Conservation (phyloP, 2,888 invertebrate genomes). For the Rhamnusium bicolor region DNA sequence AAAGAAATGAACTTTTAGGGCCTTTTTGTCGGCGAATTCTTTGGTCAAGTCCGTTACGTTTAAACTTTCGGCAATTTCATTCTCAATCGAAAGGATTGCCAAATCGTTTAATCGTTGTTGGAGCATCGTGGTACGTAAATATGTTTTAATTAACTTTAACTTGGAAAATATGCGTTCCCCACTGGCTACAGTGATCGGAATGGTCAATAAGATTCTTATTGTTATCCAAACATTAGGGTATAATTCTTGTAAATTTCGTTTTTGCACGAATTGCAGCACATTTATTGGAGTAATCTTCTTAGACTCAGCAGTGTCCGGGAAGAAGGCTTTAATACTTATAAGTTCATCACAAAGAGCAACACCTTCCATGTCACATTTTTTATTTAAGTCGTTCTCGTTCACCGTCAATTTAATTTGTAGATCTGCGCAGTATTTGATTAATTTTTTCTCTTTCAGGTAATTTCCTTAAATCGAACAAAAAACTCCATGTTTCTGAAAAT, state of each 20-base stretch:
- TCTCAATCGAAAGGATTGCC: background rate
- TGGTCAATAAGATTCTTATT: background rate
- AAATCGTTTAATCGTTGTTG: too few relatives aligned
- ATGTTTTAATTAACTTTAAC: background rate
- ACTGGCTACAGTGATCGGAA: background rate
- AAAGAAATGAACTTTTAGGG: background rate
- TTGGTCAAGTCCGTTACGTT: constrained; percentile 1
- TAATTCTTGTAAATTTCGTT: constrained; percentile 7
- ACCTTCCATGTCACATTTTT: constrained; percentile 1
- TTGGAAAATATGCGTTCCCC: too few relatives aligned
- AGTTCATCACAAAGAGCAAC: constrained; percentile 13
- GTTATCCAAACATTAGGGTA: constrained; percentile 9
- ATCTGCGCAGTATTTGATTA: background rate
- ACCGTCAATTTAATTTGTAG: constrained; percentile 24
- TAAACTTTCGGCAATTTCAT: constrained; percentile 10
- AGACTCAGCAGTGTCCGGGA: too few relatives aligned
- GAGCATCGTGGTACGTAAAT: too few relatives aligned
- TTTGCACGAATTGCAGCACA: constrained; percentile 5
- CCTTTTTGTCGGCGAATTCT: constrained; percentile 8
- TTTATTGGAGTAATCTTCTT: constrained; percentile 5
- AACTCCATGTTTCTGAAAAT: constrained; percentile 18
- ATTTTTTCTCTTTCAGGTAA: constrained; percentile 16
- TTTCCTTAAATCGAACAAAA: constrained; percentile 23
- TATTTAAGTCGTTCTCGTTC: constrained; percentile 11
- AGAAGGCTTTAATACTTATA: background rate